Base-by-base conservation (phyloP, 2,797 vertebrate genomes). In the Syngnathus rostellatus region DNA sequence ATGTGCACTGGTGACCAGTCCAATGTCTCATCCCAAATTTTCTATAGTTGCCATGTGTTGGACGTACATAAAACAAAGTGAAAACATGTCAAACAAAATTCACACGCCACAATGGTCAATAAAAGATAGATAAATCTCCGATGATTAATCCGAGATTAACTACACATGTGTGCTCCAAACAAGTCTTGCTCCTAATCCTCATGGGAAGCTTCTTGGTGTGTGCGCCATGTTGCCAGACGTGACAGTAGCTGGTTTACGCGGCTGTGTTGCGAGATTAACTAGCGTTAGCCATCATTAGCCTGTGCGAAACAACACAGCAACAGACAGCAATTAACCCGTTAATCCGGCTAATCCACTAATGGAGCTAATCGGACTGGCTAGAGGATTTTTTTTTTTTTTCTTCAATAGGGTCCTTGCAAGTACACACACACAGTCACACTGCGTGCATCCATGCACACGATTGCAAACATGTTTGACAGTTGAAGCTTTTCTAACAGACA, bases 271-370 rank as follows among this genome's bases (percentile, higher is more conserved):
- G 81, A 43, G 84, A 88, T 89, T 87, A 88, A 85, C 81, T 40
- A 80, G 83, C 78, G 74, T 85, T 88, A 86, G 83, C 86, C 71
- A 10, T 85, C 84, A 86, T 88, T 88, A 87, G 86, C 87, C 85
- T 85, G 80, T 38, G 77, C 1, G 75, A 82, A 78, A 70, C 86
- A 80, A 84, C 77, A 86, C 86, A 81, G 72, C 81, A 86, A 78
- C 83, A 83, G 87, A 86, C 87, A 71, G 84, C 86, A 88, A 88
- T 89, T 89, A 89, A 88, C 82, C 77, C 83, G 75, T 83, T 88
- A 89, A 85, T 85, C 83, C 81, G 58, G 83, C 83, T 87, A 88
- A 89, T 88, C 88, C 86, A 79, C 84, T 88, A 88, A 88, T 87
- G 75, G 83, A 86, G 84, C 84, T 88, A 89, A 88, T 88, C 86